A percentile compares a stretch with the other conserved stretches of the same genome.
phyloP scores from a whole-genome alignment of 92 coral and sea anemone genomes.

The Blastomussa wellsi region DNA sequence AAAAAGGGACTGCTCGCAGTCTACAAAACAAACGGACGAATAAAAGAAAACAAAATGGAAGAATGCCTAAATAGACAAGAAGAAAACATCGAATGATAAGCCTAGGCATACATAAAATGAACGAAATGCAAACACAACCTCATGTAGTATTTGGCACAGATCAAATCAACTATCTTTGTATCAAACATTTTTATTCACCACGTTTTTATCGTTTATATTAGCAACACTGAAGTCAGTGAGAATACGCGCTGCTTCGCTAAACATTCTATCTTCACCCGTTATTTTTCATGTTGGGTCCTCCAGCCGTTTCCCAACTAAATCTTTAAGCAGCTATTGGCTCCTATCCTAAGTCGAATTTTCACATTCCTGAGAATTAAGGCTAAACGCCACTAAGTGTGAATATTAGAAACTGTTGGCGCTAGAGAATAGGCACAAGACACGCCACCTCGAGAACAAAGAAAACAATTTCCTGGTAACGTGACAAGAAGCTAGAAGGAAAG shows the following conservation, averaged over 20 bases:
- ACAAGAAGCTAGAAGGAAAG: not conserved
- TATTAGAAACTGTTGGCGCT: too few species aligned
- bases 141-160: not conserved
- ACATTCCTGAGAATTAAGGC: not conserved
- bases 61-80: not conserved
- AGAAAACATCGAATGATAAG: not conserved
- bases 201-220: not conserved
- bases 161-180: not conserved
- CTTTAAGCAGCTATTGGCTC: not conserved
- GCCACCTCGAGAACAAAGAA: not conserved
- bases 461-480: not conserved
- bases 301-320: not conserved
- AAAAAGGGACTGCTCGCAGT: not conserved
- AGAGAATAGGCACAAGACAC: not conserved
- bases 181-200: conserved; percentile 5
- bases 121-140: not conserved
- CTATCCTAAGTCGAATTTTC: not conserved
- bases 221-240: not conserved
- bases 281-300: not conserved
- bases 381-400: too few species aligned
- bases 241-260: not conserved
- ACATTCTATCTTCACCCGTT: not conserved
- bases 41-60: not conserved
- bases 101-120: not conserved
- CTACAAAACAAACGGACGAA: not conserved